phyloP scores from a whole-genome alignment of 2,113 vertebrate species.

The Coptodon bakossiorum region DNA sequence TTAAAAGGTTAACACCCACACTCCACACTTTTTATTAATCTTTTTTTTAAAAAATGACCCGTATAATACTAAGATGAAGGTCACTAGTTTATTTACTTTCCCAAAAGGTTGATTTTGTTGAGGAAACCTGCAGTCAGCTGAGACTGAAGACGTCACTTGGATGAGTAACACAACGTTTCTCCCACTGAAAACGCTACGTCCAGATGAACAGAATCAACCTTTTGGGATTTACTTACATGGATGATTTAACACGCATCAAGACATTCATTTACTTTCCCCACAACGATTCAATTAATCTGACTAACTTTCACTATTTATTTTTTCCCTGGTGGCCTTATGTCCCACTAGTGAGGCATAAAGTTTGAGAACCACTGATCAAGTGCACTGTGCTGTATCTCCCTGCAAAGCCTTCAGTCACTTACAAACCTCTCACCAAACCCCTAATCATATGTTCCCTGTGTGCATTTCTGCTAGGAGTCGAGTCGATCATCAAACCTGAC shows the following conservation, averaged over 20 bases:
- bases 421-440: neutral
- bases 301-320: neutral
- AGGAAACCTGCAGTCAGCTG: neutral
- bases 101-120: neutral
- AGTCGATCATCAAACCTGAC: neutral
- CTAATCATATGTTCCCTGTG: neutral
- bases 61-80: neutral
- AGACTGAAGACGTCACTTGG: neutral
- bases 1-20: neutral
- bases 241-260: neutral
- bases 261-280: neutral
- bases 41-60: no score
- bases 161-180: neutral
- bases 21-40: neutral
- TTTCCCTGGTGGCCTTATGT: neutral
- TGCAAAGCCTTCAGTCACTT: neutral
- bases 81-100: neutral
- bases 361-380: neutral
- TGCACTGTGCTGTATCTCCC: rapidly evolving
- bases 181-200: neutral
- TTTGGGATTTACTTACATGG: neutral
- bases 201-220: neutral
- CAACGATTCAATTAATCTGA: neutral
- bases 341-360: neutral
- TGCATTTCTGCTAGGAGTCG: neutral